Evolutionary conservation across 2,113 vertebrate genomes (phyloP).

Genomic region (Callopanchax toddi): DNA sequence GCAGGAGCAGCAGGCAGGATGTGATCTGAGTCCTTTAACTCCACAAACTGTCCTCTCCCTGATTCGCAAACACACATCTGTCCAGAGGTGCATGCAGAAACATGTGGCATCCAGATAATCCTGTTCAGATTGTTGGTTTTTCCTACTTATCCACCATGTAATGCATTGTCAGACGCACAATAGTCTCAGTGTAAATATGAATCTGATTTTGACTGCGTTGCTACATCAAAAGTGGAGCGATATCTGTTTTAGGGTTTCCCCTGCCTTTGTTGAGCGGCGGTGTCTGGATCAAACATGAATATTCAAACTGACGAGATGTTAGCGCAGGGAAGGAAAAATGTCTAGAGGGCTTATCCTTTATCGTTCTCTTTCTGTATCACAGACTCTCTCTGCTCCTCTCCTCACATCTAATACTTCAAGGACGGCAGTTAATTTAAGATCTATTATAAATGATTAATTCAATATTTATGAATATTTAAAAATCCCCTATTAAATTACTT

Average conservation of each 20-base stretch:
- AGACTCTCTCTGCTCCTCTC: conserved; percentile 51
- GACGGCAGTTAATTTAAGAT: conserved; percentile 83
- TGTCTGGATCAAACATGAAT: conserved; percentile 77
- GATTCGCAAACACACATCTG: conserved; percentile 6
- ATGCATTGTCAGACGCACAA: conserved; percentile 1
- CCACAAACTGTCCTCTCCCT: conserved; percentile 33
- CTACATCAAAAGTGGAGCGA: conserved; percentile 45
- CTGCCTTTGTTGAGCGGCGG: conserved; percentile 63
- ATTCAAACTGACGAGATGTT: conserved; percentile 78
- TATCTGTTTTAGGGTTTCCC: conserved; percentile 61
- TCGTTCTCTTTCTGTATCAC: conserved; percentile 69
- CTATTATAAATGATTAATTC: conserved; percentile 86
- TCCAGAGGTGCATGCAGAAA: not conserved
- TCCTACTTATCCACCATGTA: not conserved
- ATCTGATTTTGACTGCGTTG: conserved; percentile 43
- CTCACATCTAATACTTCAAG: conserved; percentile 82
- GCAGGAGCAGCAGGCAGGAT: conserved; percentile 61
- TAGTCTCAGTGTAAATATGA: conserved; percentile 24
- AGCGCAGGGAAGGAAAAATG: conserved; percentile 75
- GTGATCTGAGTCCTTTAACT: conserved; percentile 68
- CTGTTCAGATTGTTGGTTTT: not conserved
- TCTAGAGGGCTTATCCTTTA: conserved; percentile 78
- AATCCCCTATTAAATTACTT: conserved; percentile 81
- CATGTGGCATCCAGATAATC: conserved; percentile 8
- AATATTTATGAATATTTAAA: conserved; percentile 87